Evolutionary conservation across 2,113 vertebrate genomes (phyloP), one percentile per base, ranked within the genome.

Genomic region (Crotalus viridis): DNA sequence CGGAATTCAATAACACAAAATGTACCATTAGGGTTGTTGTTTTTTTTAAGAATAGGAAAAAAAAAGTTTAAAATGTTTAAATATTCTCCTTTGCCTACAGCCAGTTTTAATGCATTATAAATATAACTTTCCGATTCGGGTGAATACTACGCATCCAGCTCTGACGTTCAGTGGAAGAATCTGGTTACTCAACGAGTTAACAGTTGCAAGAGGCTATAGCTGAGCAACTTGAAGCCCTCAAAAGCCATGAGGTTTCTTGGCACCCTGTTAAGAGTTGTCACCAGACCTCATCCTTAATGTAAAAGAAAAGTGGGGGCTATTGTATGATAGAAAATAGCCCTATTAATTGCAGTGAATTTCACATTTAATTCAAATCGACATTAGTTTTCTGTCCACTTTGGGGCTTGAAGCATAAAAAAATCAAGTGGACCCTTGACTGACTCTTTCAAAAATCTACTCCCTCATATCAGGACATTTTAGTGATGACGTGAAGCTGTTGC

Each of bases 21-120:
- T 91, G 96, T 94, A 94, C 52, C 59, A 46, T 69, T 88, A 87
- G 85, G 28, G 0, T 39, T 39, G 39, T 39, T 39, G 0, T 39
- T 17, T 96, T 97, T 74, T 74, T 64, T 13, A 51, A 85, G 7
- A 81, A 43, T 21, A 9, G 19, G 69, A n/a, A 93, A 88, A 92
- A 96, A 92, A 96, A 8, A 51, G 48, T 51, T 51, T 85, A 95
- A 94, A n/a, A 51, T 57, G 6, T 69, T 93, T 87, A 61, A 8
- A 7, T 93, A 0, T 15, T 0, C 0, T 51, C 56, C 48, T 55
- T 48, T 89, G 55, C n/a, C 26, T 3, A 26, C 5, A 3, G 3
- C 8, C 0, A 33, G 2, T 61, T 7, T 81, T 8, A 81, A 92
- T n/a, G 51, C 54, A 88, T 13, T 54, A 46, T 2, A 12, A 28